Evolutionary conservation across 1,140 invertebrate genomes (phyloP).

Genomic region (Andricus grossulariae): DNA sequence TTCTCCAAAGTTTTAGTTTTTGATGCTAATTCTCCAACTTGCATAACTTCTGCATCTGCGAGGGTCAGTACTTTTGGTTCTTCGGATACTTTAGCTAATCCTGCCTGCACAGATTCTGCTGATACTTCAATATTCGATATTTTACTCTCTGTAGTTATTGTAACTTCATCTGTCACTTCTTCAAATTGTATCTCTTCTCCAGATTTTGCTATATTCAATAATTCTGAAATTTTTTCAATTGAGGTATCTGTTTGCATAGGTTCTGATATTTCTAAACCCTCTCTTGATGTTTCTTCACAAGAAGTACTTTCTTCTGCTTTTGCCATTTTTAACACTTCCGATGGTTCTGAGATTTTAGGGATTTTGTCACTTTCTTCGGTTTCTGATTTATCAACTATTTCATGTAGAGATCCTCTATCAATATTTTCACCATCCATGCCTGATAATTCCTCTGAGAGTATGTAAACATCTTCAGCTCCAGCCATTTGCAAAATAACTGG

Average conservation of each 20-base stretch:
- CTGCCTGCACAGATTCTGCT: too few species aligned
- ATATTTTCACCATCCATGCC: not conserved
- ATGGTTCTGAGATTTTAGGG: constrained; percentile 31
- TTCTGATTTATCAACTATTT: constrained; percentile 33
- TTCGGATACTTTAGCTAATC: not conserved
- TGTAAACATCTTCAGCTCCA: not conserved
- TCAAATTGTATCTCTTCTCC: not conserved
- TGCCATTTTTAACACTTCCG: constrained; percentile 32
- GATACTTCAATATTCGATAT: not conserved
- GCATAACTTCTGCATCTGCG: not conserved
- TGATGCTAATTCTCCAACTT: not conserved
- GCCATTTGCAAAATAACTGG: not conserved
- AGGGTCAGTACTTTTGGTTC: not conserved
- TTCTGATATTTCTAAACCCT: not conserved
- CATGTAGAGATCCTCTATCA: not conserved
- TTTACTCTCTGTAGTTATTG: not conserved
- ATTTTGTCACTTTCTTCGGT: constrained; percentile 35
- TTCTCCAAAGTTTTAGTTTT: too few species aligned
- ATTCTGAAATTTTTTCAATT: not conserved
- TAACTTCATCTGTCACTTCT: not conserved
- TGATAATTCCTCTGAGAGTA: not conserved
- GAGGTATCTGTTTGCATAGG: not conserved
- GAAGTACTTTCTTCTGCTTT: constrained; percentile 28
- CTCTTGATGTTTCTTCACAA: constrained; percentile 4
- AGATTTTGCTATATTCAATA: not conserved